Base-by-base conservation (phyloP, 2,888 invertebrate species). In the Dicyrtomina minuta region DNA sequence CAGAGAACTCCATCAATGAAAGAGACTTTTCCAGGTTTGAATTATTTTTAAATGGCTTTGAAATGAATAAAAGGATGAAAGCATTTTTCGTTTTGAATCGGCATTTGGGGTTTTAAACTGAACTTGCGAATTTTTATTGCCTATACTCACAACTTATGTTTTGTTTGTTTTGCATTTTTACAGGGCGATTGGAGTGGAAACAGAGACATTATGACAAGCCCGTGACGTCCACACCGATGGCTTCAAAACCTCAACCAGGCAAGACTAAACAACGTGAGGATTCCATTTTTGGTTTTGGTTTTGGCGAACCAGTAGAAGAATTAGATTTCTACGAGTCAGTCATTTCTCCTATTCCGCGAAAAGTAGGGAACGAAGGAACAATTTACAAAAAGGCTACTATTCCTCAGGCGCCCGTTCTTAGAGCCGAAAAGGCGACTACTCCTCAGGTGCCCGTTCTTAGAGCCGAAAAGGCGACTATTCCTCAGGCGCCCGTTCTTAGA, bases 221-320 rank as follows among this genome's bases (percentile, higher is more conserved):
- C 2, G 70, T 73, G 10, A 75, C 76, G 4, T 76, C 76, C 10
- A 76, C 76, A 1, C 76, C 76, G 22, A 72, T 70, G n/a, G 12
- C 53, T 26, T 8, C 20, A 6, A 62, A 49, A 43, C 43, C 12
- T 55, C 53, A 22, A 5, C 8, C 33, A 5, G 2, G 46, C 56
- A 33, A n/a, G 59, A 8, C 64, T 68, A 1, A 67, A 66, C 3
- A 22, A 60, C 10, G 75, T 53, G 62, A 72, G 0, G 72, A 72
- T 0, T 70, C 70, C 1, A 70, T 70, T 12, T 75, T 75, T 71
- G 75, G 75, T 1, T 75, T 75, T 65, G 74, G 70, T 10, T 66
- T 68, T 6, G 17, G 41, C 2, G 62, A 62, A 33, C 46, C 13
- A 17, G 43, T 15, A 10, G 55, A 56, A 10, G 60, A 46, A 2